Evolutionary conservation across 2,797 vertebrate genomes (phyloP), one percentile per base, ranked within the genome.

Genomic region (Tiaroga cobitis): DNA sequence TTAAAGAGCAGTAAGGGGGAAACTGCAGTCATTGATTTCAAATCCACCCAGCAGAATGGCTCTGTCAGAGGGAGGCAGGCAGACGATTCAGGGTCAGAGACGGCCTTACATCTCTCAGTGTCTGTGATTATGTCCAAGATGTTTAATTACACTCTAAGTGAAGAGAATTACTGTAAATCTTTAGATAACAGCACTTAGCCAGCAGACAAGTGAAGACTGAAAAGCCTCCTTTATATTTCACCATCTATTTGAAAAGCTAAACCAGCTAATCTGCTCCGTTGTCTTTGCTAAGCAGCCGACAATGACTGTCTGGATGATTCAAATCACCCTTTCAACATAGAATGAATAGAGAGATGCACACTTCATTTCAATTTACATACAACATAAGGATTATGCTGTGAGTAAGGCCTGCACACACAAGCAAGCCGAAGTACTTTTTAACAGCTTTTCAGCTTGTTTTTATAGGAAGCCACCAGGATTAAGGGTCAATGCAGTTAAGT

Each of bases 1-100:
- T 93, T 91, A 91, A 92, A 92, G 87, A 90, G 83, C 79, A 86
- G 85, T 49, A 29, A 73, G 43, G 51, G 85, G 81, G 87, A 87
- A 88, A 93, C 92, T 92, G 93, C 93, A 94, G 90, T 87, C 93
- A 95, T 93, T 94, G 95, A 96, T 95, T 96, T 94, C 91, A 92
- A 92, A 91, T 93, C 93, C 90, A 65, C 83, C 84, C 88, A 91
- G 88, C 88, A 88, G 93, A 93, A 95, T 87, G 91, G 91, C 92
- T 94, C 90, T 91, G 91, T 95, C 93, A 90, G 91, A 90, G 84
- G 90, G 92, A 92, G 93, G 94, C 93, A 93, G 88, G 91, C 91
- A 94, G 92, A 86, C 69, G 67, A 93, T 85, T 90, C 88, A 79
- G 89, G 90, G 93, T 91, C 88, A 84, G 88, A 88, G 65, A 72